phyloP scores from a whole-genome alignment of 2,888 invertebrate genomes.

The Brenthis hecate region DNA sequence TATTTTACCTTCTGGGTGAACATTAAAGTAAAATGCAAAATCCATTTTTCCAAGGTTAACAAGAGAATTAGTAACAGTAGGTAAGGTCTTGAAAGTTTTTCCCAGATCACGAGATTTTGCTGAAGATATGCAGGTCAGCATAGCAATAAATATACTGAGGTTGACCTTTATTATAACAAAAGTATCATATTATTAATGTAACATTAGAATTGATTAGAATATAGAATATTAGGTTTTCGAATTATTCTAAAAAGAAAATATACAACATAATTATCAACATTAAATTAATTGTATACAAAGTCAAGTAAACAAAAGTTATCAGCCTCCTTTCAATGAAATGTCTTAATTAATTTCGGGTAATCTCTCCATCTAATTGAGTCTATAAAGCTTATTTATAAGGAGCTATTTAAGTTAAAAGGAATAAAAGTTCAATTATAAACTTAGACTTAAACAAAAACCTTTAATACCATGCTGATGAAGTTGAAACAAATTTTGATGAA shows the following conservation, averaged over 20 bases:
- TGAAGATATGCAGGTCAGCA: conserved; percentile 46
- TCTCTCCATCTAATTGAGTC: conserved; percentile 23
- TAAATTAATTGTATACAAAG: conserved; percentile 7
- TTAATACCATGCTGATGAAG: conserved; percentile 34
- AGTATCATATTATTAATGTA: background rate
- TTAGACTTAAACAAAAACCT: conserved; percentile 25
- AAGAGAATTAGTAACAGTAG: conserved; percentile 65
- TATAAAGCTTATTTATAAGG: conserved; percentile 20
- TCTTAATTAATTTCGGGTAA: conserved; percentile 23
- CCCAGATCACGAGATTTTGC: conserved; percentile 47
- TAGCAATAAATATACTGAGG: conserved; percentile 41
- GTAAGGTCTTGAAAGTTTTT: conserved; percentile 52
- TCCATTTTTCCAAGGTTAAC: conserved; percentile 76
- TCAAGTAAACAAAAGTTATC: conserved; percentile 17
- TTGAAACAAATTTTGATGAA: conserved; percentile 31
- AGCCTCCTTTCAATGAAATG: conserved; percentile 3
- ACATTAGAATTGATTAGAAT: no score
- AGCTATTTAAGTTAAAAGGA: conserved; percentile 17
- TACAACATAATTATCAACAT: conserved; percentile 1
- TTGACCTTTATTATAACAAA: conserved; percentile 44
- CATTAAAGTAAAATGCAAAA: conserved; percentile 64
- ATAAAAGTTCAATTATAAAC: conserved; percentile 23
- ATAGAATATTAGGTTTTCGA: background rate
- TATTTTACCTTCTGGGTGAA: conserved; percentile 56
- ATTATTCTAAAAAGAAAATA: background rate